Evolutionary conservation across 2,113 vertebrate genomes (phyloP).

Genomic region (Anhinga anhinga): DNA sequence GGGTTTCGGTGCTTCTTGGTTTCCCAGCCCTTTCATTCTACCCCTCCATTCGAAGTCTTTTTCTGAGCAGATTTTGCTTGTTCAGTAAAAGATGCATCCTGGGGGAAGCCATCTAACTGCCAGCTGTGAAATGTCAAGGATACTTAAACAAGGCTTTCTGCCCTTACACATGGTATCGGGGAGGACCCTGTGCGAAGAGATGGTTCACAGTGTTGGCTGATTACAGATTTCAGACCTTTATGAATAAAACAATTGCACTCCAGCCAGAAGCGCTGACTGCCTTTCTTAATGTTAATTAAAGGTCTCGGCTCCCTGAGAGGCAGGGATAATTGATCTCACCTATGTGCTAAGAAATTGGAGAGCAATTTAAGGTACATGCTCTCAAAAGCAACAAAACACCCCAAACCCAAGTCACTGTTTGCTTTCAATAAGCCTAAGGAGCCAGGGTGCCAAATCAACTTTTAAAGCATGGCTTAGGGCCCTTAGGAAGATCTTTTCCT

Average conservation of each 20-base stretch:
- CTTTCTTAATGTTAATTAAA: not conserved
- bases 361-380: not conserved
- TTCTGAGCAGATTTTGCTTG: not conserved
- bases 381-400: not conserved
- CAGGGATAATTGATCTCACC: not conserved
- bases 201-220: not conserved
- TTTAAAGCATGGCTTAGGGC: not conserved
- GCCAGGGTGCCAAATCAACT: fast-evolving
- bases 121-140: not conserved
- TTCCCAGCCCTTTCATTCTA: not conserved
- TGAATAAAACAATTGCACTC: not conserved
- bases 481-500: not conserved
- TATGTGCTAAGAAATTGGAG: not conserved
- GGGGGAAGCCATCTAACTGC: not conserved
- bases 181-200: not conserved
- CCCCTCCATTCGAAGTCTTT: not conserved
- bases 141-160: not conserved
- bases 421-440: not conserved
- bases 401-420: not conserved
- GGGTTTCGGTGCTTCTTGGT: not conserved
- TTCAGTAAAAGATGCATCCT: not conserved
- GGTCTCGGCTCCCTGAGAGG: not conserved
- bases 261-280: not conserved
- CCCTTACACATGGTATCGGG: fast-evolving
- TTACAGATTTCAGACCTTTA: not conserved